Evolutionary conservation across 2,888 invertebrate genomes (phyloP), one percentile per base, ranked within the genome.

Genomic region (Parapristionchus giblindavisi): DNA sequence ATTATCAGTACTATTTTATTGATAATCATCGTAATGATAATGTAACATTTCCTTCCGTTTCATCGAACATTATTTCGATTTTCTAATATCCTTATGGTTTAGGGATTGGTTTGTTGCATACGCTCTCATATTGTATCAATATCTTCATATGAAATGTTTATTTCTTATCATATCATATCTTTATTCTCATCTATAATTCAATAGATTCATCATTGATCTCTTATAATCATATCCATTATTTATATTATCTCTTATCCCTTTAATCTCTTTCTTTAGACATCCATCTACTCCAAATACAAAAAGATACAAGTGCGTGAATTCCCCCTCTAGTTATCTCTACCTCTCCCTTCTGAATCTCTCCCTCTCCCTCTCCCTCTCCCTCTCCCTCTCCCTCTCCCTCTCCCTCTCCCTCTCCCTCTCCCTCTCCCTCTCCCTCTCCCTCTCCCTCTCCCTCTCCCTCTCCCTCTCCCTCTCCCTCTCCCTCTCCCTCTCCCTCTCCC

Each of bases 401-500:
- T 43, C n/a, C 36, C n/a, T 6, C 52, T 34, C 21, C 3, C 21
- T 21, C 21, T 32, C 21, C 68, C 17, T 51, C 27, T 1, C 68
- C 21, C 52, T 34, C 29, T 24, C 21, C 24, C 52, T 63, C 43
- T 38, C 61, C 32, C 34, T 5, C 17, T 54, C 14, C 27, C n/a
- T 38, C n/a, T 2, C 21, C n/a, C 54, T 17, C 38, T n/a, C 27
- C 38, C 70, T 17, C 54, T 40, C 70, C 54, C n/a, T 36, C 27
- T 27, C 54, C 54, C 38, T 43, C 29, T 51, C 65, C 32, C 29
- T 75, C 68, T 60, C 61, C 21, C 63, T 54, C 75, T 61, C 38
- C 21, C 38, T 34, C 32, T 32, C 29, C 51, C 48, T 32, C 29
- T 29, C 75, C 27, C 38, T 66, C 21, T 75, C 52, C 43, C 21